Evolutionary conservation across 2,888 invertebrate genomes (phyloP).

Genomic region (Alcis repandata): DNA sequence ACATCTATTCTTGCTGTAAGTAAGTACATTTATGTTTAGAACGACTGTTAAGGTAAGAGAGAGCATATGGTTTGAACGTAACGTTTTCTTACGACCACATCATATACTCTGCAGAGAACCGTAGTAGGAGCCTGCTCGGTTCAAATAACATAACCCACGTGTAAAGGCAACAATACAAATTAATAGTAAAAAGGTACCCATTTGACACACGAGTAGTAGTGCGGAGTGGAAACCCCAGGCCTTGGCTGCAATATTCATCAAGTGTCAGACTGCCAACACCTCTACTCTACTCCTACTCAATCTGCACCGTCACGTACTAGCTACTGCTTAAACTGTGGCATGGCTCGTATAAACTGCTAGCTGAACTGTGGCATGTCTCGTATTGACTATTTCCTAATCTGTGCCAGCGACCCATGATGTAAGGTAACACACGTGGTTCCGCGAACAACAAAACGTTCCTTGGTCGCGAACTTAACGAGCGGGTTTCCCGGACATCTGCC

Average conservation of each 20-base stretch:
- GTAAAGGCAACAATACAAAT: neutral
- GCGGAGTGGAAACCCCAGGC: conserved; percentile 22
- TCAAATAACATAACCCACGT: conserved; percentile 18
- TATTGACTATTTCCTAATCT: neutral
- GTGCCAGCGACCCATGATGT: neutral
- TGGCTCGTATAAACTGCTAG: neutral
- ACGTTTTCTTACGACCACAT: too few relatives aligned
- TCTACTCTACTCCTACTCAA: neutral
- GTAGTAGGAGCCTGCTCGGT: neutral
- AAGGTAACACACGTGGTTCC: conserved; percentile 16
- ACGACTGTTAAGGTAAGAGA: too few relatives aligned
- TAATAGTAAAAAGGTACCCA: neutral
- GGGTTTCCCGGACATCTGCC: conserved; percentile 20
- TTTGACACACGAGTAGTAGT: neutral
- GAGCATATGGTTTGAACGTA: too few relatives aligned
- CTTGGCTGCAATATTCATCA: conserved; percentile 23
- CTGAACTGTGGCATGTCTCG: neutral
- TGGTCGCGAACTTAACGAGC: conserved; percentile 7
- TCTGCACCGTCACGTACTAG: neutral
- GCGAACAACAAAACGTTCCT: neutral
- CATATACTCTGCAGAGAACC: neutral
- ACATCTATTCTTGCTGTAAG: too few relatives aligned
- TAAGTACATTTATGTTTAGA: too few relatives aligned
- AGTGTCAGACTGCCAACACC: conserved; percentile 11
- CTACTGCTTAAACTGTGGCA: neutral